Percentiles rank a stretch among this genome's conserved stretches.
These are phyloP conservation scores for Bucco capensis DNA, from an alignment of 2,113 vertebrate species.

Conservation along the genomic window DNA sequence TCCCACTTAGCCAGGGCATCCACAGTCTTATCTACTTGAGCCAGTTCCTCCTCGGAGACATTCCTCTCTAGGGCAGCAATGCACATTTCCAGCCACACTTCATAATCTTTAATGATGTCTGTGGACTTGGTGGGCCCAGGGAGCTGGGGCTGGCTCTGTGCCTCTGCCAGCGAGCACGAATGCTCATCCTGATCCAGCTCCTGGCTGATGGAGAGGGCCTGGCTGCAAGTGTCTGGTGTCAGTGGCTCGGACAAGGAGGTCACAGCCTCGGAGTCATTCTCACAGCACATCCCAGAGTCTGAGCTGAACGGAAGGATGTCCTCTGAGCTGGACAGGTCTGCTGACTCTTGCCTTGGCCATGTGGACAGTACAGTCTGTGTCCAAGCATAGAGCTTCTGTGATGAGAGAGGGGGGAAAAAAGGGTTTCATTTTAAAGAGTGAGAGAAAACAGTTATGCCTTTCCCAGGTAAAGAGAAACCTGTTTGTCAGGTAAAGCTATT, in stretches of 20 bases:
- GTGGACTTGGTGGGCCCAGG: neutral
- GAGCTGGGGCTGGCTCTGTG: neutral
- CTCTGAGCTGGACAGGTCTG: conserved; percentile 13
- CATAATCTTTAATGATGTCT: conserved; percentile 52
- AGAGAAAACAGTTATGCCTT: neutral
- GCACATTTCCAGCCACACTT: conserved; percentile 69
- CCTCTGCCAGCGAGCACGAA: neutral
- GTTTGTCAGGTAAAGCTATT: neutral
- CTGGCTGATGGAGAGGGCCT: neutral
- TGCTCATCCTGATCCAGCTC: conserved; percentile 63
- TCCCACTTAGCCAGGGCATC: conserved; percentile 67
- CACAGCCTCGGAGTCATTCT: conserved; percentile 60
- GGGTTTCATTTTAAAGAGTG: accelerated
- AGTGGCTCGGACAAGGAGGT: conserved; percentile 61
- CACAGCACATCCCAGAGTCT: conserved; percentile 67
- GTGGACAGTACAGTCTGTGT: conserved; percentile 6
- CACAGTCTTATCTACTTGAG: conserved; percentile 55
- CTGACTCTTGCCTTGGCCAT: conserved; percentile 10
- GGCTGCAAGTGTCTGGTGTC: conserved; percentile 49
- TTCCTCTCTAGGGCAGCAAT: conserved; percentile 70
- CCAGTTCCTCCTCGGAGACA: conserved; percentile 66
- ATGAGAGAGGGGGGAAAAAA: neutral
- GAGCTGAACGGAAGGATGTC: conserved; percentile 52
- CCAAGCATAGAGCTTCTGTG: conserved; percentile 68
- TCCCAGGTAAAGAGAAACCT: neutral